These are phyloP conservation scores for Melanotaenia duboulayi DNA, from an alignment of 2,113 vertebrate genomes.

Conservation along the genomic window DNA sequence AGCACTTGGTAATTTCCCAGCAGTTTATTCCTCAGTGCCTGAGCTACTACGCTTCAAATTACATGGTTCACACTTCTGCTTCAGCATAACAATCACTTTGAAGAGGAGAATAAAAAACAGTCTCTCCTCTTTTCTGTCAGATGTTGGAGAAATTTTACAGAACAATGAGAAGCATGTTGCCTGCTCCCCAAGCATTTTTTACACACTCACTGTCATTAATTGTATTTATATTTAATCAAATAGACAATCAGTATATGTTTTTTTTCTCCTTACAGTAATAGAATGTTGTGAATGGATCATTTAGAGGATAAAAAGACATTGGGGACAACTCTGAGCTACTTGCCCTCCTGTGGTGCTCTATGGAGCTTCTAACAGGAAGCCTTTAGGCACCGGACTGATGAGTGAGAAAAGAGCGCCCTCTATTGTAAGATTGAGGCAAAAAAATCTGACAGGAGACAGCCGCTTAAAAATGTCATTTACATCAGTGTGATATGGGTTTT, in stretches of 20 bases:
- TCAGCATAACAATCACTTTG: constrained; percentile 35
- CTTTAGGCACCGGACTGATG: background rate
- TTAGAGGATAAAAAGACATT: constrained; percentile 21
- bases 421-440: constrained; percentile 35
- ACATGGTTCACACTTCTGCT: constrained; percentile 35
- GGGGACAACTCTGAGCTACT: background rate
- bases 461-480: too few species aligned
- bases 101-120: constrained; percentile 12
- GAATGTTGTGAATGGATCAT: constrained; percentile 6
- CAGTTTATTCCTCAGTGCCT: constrained; percentile 25
- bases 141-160: background rate
- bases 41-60: constrained; percentile 42
- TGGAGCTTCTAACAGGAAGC: constrained; percentile 7
- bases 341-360: constrained; percentile 16
- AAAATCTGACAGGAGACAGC: background rate
- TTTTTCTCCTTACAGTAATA: background rate
- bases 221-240: constrained; percentile 25
- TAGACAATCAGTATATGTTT: background rate
- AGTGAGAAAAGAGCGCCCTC: constrained; percentile 50
- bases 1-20: constrained; percentile 46
- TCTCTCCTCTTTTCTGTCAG: constrained; percentile 20
- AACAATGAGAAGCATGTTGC: constrained; percentile 14
- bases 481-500: too few species aligned
- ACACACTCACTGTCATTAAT: constrained; percentile 10
- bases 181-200: constrained; percentile 10